Conservation (phyloP, 2,113 vertebrate species). For the Chascanopsetta lugubris region DNA sequence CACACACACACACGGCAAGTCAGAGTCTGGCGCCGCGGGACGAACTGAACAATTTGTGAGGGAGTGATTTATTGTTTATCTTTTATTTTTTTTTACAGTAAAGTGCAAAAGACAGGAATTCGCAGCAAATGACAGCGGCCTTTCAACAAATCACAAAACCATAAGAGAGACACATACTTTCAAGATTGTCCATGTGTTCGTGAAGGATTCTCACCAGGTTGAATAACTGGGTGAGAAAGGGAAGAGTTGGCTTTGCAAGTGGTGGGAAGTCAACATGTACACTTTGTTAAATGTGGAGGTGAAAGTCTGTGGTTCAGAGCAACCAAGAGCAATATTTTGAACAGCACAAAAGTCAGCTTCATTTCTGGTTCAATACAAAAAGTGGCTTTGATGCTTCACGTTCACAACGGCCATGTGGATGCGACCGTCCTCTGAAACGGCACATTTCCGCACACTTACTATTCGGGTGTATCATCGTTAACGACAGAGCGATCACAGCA, state of each 20-base stretch:
- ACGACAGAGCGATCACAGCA: no score
- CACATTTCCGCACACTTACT: no score
- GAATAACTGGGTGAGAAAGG: slow-evolving; percentile 92
- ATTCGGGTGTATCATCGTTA: no score
- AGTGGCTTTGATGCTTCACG: no score
- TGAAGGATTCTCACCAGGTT: slow-evolving; percentile 99
- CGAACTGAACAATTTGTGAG: background rate
- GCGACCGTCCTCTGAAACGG: no score
- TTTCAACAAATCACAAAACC: slow-evolving; percentile 18
- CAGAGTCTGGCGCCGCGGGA: slow-evolving; percentile 1
- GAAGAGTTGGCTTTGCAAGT: slow-evolving; percentile 44
- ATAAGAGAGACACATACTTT: slow-evolving; percentile 86
- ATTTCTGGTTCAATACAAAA: background rate
- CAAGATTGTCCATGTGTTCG: slow-evolving; percentile 98
- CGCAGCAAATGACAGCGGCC: background rate
- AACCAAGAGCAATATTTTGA: accelerated
- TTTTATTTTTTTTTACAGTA: no score
- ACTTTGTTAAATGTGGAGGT: slow-evolving; percentile 1
- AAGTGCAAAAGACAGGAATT: background rate
- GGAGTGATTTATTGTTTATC: background rate
- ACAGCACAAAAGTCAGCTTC: no score
- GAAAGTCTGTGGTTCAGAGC: background rate
- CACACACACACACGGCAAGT: slow-evolving; percentile 51
- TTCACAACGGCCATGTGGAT: no score
- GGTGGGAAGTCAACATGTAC: slow-evolving; percentile 16